phyloP scores from a whole-genome alignment of 2,888 invertebrate genomes.

The Yponomeuta sedellus region DNA sequence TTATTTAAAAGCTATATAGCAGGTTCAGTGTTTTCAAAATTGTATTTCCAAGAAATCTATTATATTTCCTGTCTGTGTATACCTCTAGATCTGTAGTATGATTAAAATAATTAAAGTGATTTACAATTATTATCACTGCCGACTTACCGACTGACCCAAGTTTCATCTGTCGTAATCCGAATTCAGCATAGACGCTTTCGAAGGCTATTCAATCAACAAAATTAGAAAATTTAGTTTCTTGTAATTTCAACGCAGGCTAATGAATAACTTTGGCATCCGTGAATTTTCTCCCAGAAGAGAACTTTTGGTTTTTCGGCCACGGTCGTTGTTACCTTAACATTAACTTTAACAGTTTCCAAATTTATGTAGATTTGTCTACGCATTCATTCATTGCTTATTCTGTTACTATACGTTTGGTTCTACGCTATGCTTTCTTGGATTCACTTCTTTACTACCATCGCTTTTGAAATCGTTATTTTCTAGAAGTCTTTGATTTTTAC shows the following conservation, averaged over 20 bases:
- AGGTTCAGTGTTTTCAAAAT: too few species aligned
- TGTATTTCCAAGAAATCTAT: background rate
- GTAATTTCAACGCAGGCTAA: background rate
- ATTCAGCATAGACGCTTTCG: background rate
- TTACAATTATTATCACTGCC: background rate
- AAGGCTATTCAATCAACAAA: slow-evolving; percentile 7
- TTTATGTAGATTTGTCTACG: slow-evolving; percentile 4
- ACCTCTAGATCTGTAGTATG: background rate
- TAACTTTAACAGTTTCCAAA: slow-evolving; percentile 7
- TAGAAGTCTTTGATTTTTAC: slow-evolving; percentile 47
- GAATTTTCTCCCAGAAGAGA: slow-evolving; percentile 2
- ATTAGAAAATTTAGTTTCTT: slow-evolving; percentile 6
- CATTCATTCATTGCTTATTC: slow-evolving; percentile 10
- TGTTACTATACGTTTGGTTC: background rate
- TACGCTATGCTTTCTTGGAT: slow-evolving; percentile 18
- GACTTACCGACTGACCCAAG: background rate
- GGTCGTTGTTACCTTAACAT: background rate
- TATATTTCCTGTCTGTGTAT: background rate
- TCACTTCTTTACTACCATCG: slow-evolving; percentile 31
- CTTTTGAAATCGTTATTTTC: slow-evolving; percentile 39
- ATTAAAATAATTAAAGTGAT: background rate
- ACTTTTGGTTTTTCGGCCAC: background rate
- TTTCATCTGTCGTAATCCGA: background rate
- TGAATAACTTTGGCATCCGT: slow-evolving; percentile 6
- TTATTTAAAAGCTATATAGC: too few species aligned